Conservation (phyloP, 2,888 invertebrate genomes). For the Eilema depressum region DNA sequence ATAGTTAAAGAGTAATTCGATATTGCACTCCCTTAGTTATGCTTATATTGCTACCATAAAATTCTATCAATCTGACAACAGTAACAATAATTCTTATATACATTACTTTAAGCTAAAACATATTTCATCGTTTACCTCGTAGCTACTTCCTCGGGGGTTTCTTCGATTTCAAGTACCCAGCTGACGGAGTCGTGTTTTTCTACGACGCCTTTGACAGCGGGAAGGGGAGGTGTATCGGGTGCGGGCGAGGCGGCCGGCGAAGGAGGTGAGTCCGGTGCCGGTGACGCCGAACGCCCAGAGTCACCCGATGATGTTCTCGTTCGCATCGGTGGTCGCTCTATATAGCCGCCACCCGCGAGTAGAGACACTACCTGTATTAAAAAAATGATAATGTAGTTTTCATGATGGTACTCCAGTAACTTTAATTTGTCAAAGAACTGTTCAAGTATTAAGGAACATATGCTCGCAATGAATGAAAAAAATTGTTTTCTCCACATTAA, state of each 20-base stretch:
- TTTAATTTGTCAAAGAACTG: neutral
- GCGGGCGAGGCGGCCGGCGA: conserved; percentile 72
- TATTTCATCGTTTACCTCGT: conserved; percentile 72
- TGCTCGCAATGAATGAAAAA: too few relatives aligned
- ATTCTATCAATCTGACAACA: too few relatives aligned
- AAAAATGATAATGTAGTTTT: neutral
- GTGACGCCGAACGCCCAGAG: conserved; percentile 74
- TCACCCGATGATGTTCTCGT: conserved; percentile 79
- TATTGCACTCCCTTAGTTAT: too few relatives aligned
- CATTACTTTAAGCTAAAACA: neutral
- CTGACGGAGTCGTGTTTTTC: conserved; percentile 95
- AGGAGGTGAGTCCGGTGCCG: conserved; percentile 78
- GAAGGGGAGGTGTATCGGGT: conserved; percentile 86
- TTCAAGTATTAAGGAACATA: too few relatives aligned
- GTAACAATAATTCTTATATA: too few relatives aligned
- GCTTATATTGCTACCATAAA: too few relatives aligned
- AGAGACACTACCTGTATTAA: conserved; percentile 82
- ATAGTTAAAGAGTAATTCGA: too few relatives aligned
- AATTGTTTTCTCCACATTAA: too few relatives aligned
- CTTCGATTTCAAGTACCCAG: conserved; percentile 94
- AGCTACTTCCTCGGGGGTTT: conserved; percentile 90
- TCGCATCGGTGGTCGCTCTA: conserved; percentile 74
- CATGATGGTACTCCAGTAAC: neutral
- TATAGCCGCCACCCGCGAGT: conserved; percentile 78
- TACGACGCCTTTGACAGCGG: conserved; percentile 93